Evolutionary conservation across 2,888 invertebrate species (phyloP).

Genomic region (Drosophila neonasuta): DNA sequence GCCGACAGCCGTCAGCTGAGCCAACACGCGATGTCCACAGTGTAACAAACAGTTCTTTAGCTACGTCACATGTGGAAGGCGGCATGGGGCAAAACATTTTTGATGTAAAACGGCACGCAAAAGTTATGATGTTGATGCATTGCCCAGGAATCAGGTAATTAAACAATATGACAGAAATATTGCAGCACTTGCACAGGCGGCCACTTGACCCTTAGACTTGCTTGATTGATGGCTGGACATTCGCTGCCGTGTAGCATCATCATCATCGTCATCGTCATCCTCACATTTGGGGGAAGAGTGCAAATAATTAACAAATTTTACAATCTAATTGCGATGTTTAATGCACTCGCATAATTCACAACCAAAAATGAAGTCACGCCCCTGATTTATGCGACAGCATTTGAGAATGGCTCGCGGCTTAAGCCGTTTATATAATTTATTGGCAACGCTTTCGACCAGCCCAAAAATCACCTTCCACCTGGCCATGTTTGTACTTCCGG

Average conservation of each 20-base stretch:
- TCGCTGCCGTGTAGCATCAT: neutral
- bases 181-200: conserved; percentile 42
- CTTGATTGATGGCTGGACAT: conserved; percentile 48
- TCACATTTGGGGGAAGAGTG: neutral
- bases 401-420: conserved; percentile 56
- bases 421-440: conserved; percentile 77
- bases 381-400: conserved; percentile 65
- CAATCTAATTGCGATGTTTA: conserved; percentile 49
- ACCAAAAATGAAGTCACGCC: conserved; percentile 43
- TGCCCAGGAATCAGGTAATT: conserved; percentile 78
- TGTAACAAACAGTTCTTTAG: neutral
- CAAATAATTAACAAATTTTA: conserved; percentile 43
- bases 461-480: neutral
- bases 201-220: neutral
- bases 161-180: conserved; percentile 80
- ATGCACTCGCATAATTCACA: conserved; percentile 45
- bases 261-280: neutral
- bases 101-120: conserved; percentile 40
- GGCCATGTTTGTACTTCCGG: neutral
- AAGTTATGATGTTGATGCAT: conserved; percentile 73
- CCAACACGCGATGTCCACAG: conserved; percentile 49
- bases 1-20: neutral
- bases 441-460: conserved; percentile 44
- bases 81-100: conserved; percentile 14
- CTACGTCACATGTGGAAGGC: conserved; percentile 16